Base-by-base conservation (phyloP, 1,140 invertebrate species). In the Drosophila simulans region DNA sequence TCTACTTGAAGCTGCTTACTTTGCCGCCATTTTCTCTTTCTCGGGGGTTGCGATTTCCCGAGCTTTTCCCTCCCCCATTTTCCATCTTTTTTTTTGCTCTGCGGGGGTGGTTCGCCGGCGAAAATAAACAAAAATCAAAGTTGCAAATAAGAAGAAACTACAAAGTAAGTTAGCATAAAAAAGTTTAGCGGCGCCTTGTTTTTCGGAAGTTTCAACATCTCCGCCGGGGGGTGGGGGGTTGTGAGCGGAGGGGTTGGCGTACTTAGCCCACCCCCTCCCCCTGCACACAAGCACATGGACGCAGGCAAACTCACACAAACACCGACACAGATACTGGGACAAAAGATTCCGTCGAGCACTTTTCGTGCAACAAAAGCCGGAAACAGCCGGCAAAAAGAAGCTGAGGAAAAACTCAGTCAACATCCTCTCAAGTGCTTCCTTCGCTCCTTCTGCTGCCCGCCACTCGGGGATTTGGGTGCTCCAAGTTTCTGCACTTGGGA, bases 61-160 rank as follows among this genome's bases (percentile, higher is more conserved):
- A 55, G 72, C 62, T 58, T 62, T 57, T 43, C 51, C 3, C 45
- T 43, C 51, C 3, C 71, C 51, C 34, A 52, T 57, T 15, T 57
- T 55, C n/a, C n/a, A 13, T 37, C 1, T 13, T 51, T 42, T 55
- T 45, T 34, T 35, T n/a, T 11, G 39, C 40, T 35, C 59, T 43
- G 34, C 13, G 52, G 54, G 75, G 57, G 70, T 63, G 51, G 72
- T 63, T 74, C 69, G 77, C 43, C 57, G 68, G 80, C 84, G 79
- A 89, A 89, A 89, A 89, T 89, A 89, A 89, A 89, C 84, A 89
- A 89, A 89, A 89, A 89, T 89, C 84, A 89, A 89, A 89, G 84
- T 89, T 89, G 84, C 84, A 89, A 89, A 89, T 89, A 89, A 84
- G 84, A 89, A 89, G 84, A 89, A 89, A 89, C 84, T 89, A 89